phyloP scores from a whole-genome alignment of 1,140 invertebrate genomes.

The Pinna nobilis region DNA sequence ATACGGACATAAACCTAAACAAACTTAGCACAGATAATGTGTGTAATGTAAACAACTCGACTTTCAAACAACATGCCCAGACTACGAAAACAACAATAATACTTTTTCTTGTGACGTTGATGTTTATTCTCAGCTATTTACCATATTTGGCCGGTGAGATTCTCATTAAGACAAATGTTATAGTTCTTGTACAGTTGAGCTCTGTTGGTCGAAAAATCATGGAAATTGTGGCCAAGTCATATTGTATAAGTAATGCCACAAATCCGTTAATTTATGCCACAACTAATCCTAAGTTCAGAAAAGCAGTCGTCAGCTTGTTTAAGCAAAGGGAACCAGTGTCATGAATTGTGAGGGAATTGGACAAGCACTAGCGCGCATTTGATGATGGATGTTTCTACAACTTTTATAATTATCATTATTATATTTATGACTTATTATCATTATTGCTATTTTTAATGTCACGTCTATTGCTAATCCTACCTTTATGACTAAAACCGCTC shows the following conservation, averaged over 20 bases:
- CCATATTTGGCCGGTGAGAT: background rate
- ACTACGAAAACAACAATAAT: conserved; percentile 1
- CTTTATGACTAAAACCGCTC: too few species aligned
- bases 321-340: too few species aligned
- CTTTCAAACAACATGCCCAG: background rate
- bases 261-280: background rate
- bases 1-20: background rate
- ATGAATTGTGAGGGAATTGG: too few species aligned
- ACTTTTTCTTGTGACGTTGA: background rate
- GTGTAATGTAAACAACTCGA: background rate
- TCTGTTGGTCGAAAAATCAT: background rate
- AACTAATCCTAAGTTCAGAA: background rate
- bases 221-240: conserved; percentile 8
- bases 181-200: background rate
- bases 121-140: background rate
- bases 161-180: background rate
- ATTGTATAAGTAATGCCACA: conserved; percentile 9
- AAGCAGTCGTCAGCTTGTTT: too few species aligned
- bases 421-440: too few species aligned
- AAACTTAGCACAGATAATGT: background rate
- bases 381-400: too few species aligned
- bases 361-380: too few species aligned
- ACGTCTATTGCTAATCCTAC: too few species aligned
- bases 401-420: too few species aligned
- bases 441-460: too few species aligned